These are phyloP conservation scores for Myzus persicae DNA, from an alignment of 1,140 invertebrate genomes.

Conservation along the genomic window DNA sequence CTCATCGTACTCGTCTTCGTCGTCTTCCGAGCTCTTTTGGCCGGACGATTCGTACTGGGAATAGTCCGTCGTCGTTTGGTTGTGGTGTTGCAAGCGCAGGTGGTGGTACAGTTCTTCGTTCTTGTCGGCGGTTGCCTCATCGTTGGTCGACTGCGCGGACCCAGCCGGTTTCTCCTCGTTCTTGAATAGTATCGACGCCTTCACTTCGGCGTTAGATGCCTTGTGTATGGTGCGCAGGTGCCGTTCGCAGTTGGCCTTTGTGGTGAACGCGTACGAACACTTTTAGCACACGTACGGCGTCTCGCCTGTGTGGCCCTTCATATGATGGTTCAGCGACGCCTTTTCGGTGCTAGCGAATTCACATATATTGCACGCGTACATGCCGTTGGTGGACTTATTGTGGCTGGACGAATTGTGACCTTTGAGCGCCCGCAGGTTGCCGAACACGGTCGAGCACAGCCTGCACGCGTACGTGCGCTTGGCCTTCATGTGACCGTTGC, in stretches of 20 bases:
- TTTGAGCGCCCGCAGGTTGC: conserved; percentile 87
- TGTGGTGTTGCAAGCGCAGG: not conserved
- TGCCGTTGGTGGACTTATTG: conserved; percentile 71
- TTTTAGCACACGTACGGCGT: conserved; percentile 91
- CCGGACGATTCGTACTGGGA: conserved; percentile 57
- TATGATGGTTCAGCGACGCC: conserved; percentile 85
- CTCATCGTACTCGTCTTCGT: conserved; percentile 62
- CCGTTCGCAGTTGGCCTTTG: conserved; percentile 89
- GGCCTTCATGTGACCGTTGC: conserved; percentile 75
- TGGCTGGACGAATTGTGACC: conserved; percentile 83
- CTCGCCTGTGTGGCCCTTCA: conserved; percentile 93
- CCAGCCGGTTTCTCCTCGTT: conserved; percentile 13
- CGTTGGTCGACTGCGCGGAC: not conserved
- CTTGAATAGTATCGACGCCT: conserved; percentile 68
- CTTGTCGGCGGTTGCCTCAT: not conserved
- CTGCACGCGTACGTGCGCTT: conserved; percentile 89
- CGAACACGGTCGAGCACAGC: conserved; percentile 82
- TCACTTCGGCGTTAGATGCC: conserved; percentile 83
- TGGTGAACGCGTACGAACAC: conserved; percentile 95
- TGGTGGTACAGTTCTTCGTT: not conserved
- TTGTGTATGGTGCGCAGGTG: conserved; percentile 92
- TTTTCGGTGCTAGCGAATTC: conserved; percentile 89
- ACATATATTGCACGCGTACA: conserved; percentile 91
- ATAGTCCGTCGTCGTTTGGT: not conserved
- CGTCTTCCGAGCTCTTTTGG: conserved; percentile 61